Percentiles rank a stretch among this genome's conserved stretches.
These are phyloP conservation scores for Lepidurus apus DNA, from an alignment of 1,140 invertebrate species.

Conservation along the genomic window DNA sequence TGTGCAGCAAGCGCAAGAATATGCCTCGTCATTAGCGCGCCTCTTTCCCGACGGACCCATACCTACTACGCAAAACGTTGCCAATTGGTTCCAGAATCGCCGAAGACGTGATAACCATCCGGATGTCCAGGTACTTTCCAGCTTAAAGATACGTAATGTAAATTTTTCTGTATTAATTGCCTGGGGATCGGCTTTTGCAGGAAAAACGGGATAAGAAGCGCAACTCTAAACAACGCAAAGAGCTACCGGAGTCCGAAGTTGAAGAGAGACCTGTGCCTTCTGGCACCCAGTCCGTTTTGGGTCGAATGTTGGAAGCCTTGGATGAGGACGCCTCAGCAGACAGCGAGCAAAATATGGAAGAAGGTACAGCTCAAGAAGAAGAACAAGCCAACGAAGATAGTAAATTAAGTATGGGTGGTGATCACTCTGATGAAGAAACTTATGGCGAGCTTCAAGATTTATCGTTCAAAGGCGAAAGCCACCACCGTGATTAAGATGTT, in stretches of 20 bases:
- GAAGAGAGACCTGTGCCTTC: not conserved
- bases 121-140: not conserved
- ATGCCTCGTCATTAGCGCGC: not conserved
- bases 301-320: not conserved
- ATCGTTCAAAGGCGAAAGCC: not conserved
- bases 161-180: not conserved
- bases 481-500: not conserved
- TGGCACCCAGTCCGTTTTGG: not conserved
- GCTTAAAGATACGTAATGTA: not conserved
- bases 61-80: not conserved
- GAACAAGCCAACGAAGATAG: not conserved
- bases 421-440: not conserved
- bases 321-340: not conserved
- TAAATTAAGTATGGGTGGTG: not conserved
- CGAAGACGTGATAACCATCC: slow-evolving; percentile 7
- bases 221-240: not conserved
- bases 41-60: not conserved
- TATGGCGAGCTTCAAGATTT: not conserved
- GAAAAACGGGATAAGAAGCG: not conserved
- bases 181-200: not conserved
- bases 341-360: slow-evolving; percentile 1
- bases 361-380: not conserved
- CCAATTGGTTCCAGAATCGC: slow-evolving; percentile 2
- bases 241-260: not conserved
- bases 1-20: not conserved